Percentiles rank a stretch among this genome's conserved stretches.
Conservation (phyloP, 1,140 invertebrate species). For the Probaryconus sp. region DNA sequence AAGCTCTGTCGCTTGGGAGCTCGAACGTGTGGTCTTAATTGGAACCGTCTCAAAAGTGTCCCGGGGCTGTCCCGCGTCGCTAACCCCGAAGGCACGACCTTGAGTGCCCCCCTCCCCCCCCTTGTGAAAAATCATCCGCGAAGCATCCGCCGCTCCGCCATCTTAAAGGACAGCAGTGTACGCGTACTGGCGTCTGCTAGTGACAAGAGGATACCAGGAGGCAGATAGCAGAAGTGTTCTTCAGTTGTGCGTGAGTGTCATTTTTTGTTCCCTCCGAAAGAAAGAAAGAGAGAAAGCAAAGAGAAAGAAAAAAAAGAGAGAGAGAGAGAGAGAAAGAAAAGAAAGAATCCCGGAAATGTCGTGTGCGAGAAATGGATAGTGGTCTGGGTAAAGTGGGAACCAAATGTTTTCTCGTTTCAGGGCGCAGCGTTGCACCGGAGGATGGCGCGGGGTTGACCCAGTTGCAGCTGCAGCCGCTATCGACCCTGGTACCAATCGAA, state of each 20-base stretch:
- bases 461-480: slow-evolving; percentile 18
- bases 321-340: too few relatives aligned
- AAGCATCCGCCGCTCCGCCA: slow-evolving; percentile 64
- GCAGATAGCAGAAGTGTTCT: slow-evolving; percentile 38
- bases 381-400: slow-evolving; percentile 14
- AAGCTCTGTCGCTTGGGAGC: slow-evolving; percentile 34
- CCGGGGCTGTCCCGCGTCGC: too few relatives aligned
- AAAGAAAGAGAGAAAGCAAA: too few relatives aligned
- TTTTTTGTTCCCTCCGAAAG: not conserved
- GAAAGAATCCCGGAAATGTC: too few relatives aligned
- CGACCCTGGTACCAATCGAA: not conserved
- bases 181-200: slow-evolving; percentile 36
- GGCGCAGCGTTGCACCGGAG: slow-evolving; percentile 41
- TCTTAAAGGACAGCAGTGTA: slow-evolving; percentile 68
- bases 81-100: slow-evolving; percentile 17
- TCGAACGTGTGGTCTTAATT: slow-evolving; percentile 27
- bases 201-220: slow-evolving; percentile 21
- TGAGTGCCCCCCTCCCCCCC: slow-evolving; percentile 57
- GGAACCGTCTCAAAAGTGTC: too few relatives aligned
- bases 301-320: too few relatives aligned
- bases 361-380: slow-evolving; percentile 1
- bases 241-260: not conserved
- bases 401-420: too few relatives aligned
- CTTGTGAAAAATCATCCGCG: slow-evolving; percentile 54
- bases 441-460: slow-evolving; percentile 63